Conservation (phyloP, 2,888 invertebrate genomes). For the Cryptus viduatorius region DNA sequence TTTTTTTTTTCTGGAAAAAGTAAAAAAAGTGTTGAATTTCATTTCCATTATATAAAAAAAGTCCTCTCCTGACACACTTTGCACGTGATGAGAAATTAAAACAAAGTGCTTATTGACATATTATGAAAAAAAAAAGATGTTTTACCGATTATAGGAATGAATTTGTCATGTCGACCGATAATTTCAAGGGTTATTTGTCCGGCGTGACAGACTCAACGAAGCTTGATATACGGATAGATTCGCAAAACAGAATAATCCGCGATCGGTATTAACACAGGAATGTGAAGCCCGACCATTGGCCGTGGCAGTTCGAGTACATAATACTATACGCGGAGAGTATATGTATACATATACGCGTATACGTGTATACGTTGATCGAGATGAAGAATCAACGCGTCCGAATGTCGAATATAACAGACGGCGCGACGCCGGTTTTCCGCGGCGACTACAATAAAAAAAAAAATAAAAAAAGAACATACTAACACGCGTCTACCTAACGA, state of each 20-base stretch:
- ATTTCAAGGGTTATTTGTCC: conserved; percentile 27
- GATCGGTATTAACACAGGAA: not conserved
- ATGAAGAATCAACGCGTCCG: conserved; percentile 45
- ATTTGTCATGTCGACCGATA: conserved; percentile 22
- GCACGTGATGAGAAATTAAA: conserved; percentile 1
- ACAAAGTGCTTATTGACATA: conserved; percentile 18
- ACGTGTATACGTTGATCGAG: conserved; percentile 30
- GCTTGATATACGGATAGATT: not conserved
- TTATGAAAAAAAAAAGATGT: not conserved
- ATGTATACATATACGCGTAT: not conserved
- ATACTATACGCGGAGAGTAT: not conserved
- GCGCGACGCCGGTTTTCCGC: conserved; percentile 34
- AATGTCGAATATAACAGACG: conserved; percentile 51
- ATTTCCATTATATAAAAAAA: no score
- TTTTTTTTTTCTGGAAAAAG: no score
- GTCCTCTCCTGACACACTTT: no score
- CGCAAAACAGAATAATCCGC: conserved; percentile 9
- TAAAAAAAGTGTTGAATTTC: no score
- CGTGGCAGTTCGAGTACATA: conserved; percentile 27
- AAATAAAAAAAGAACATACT: conserved; percentile 6
- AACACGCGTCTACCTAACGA: conserved; percentile 10
- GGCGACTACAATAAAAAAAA: conserved; percentile 2
- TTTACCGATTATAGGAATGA: not conserved
- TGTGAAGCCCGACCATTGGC: not conserved
- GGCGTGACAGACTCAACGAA: not conserved